A percentile compares a stretch with the other conserved stretches of the same genome.
These are phyloP conservation scores for Yasuhikotakia modesta DNA, from an alignment of 2,797 vertebrate genomes.

Conservation along the genomic window DNA sequence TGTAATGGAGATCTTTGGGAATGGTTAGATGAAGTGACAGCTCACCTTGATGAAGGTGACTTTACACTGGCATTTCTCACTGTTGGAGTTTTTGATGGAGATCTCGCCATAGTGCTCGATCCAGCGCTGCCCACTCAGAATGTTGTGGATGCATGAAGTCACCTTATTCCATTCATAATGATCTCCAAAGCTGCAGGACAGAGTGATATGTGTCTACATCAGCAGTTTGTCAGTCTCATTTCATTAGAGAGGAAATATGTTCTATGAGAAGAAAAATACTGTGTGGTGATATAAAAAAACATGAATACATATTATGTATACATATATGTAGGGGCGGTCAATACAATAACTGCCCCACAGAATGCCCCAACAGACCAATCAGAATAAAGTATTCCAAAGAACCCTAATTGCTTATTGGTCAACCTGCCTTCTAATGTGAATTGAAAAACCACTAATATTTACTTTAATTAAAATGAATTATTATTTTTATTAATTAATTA, in stretches of 20 bases:
- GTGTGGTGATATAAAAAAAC: neutral
- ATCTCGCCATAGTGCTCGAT: conserved; percentile 99
- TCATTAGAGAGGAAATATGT: neutral
- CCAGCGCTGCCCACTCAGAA: conserved; percentile 96
- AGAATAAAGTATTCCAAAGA: neutral
- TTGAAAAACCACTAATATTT: neutral
- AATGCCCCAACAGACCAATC: neutral
- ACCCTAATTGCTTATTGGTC: neutral
- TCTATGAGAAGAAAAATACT: neutral
- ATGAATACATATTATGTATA: neutral
- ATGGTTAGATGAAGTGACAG: neutral
- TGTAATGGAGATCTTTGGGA: neutral
- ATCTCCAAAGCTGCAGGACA: conserved; percentile 82
- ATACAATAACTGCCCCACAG: neutral
- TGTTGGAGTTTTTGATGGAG: conserved; percentile 86
- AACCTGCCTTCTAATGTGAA: neutral
- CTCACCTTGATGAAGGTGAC: conserved; percentile 94
- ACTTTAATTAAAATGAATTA: too few species aligned
- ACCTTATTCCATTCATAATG: conserved; percentile 99
- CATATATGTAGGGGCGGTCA: neutral
- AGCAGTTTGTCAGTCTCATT: neutral
- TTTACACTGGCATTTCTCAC: conserved; percentile 90
- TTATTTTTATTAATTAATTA: too few species aligned
- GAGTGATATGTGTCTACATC: neutral
- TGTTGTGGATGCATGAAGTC: conserved; percentile 97